Percentiles rank a stretch among this genome's conserved stretches.
phyloP scores from a whole-genome alignment of 2,888 invertebrate species.

The Sphecodes monilicornis region DNA sequence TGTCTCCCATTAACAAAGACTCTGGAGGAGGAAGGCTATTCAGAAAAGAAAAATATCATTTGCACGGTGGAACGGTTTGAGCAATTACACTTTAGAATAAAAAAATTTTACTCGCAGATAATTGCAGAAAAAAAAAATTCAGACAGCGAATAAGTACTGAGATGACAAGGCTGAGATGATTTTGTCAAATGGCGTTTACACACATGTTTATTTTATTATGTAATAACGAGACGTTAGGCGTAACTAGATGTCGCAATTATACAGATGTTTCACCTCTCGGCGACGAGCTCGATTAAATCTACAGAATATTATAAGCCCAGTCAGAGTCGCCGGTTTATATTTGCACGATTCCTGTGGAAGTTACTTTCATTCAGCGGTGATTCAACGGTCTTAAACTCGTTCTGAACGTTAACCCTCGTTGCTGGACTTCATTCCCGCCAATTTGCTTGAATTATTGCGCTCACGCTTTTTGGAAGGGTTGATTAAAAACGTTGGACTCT shows the following conservation, averaged over 20 bases:
- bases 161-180: not conserved
- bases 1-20: not conserved
- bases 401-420: not conserved
- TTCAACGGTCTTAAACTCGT: constrained; percentile 20
- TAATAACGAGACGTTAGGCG: constrained; percentile 1
- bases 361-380: not conserved
- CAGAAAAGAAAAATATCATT: not conserved
- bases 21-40: not conserved
- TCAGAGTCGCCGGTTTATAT: not conserved
- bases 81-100: not conserved
- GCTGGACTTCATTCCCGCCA: not conserved
- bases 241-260: constrained; percentile 13
- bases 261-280: not conserved
- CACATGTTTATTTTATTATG: not conserved
- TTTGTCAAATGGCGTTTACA: not conserved
- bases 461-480: not conserved
- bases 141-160: not conserved
- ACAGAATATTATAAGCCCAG: not conserved
- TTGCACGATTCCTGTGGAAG: not conserved
- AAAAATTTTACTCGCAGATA: not conserved
- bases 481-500: not conserved
- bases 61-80: not conserved
- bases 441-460: not conserved
- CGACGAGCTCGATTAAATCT: constrained; percentile 24
- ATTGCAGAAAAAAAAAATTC: not conserved